Percentiles rank a stretch among this genome's conserved stretches.
Evolutionary conservation across 2,888 invertebrate genomes (phyloP).

Genomic region (Cantharis nigra): DNA sequence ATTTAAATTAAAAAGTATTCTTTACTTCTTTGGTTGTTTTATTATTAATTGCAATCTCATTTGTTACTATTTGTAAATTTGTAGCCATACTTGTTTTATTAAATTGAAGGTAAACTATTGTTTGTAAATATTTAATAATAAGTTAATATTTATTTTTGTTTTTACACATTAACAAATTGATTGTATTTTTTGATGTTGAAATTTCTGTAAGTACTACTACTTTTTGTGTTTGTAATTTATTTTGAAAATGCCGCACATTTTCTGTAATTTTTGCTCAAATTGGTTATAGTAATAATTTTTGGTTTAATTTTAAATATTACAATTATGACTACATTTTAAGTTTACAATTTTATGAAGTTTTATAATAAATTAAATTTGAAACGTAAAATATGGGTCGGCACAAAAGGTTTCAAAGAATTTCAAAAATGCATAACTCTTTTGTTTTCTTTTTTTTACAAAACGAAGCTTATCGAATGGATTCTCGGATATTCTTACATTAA

Average conservation of each 20-base stretch:
- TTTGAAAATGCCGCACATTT: background rate
- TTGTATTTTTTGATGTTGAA: background rate
- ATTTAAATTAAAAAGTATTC: background rate
- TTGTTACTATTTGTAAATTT: conserved; percentile 13
- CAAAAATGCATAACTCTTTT: no score
- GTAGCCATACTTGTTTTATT: conserved; percentile 17
- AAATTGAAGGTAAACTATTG: conserved; percentile 1
- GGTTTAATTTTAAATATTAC: conserved; percentile 3
- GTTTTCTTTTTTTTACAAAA: no score
- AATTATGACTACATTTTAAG: conserved; percentile 12
- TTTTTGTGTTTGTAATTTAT: background rate
- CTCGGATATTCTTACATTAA: no score
- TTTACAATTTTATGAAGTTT: background rate
- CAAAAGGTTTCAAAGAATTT: no score
- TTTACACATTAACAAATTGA: background rate
- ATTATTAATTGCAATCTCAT: conserved; percentile 13
- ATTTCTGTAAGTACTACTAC: background rate
- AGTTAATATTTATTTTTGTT: conserved; percentile 1
- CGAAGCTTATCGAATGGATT: no score
- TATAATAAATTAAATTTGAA: background rate
- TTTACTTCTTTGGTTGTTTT: background rate
- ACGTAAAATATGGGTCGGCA: background rate
- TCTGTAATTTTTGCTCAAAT: background rate
- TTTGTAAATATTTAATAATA: conserved; percentile 19
- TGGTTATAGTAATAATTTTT: background rate